Evolutionary conservation across 2,888 invertebrate species (phyloP), one percentile per base, ranked within the genome.

Genomic region (Sisyra terminalis): DNA sequence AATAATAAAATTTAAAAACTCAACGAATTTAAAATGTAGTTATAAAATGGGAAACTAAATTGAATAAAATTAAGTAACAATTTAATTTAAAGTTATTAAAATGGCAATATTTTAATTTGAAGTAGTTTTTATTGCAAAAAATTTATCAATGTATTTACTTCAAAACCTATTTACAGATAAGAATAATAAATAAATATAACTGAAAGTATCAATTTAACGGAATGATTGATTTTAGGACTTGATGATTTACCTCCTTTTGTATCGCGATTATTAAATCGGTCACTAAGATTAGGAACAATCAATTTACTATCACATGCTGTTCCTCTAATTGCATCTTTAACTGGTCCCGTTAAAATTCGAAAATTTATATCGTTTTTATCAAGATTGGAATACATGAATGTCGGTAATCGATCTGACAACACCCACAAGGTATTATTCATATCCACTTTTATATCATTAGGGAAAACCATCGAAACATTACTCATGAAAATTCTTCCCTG

Each of bases 361-460:
- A 80, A 84, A 52, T 84, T 84, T 1, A 76, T 67, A 13, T 78
- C 77, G 1, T 67, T 66, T 1, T 64, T 57, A 53, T 80, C 67
- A 46, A 83, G 56, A 44, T 67, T 66, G 0, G 67, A 67, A 50
- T 81, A 79, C 70, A 80, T 76, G 61, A 77, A 84, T 40, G 70
- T 64, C 1, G 81, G 82, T 52, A 84, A 59, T 45, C 74, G 71
- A 55, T 84, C 79, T 0, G 82, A 80, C 1, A 84, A 56, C 2
- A 83, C 76, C 83, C 83, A 84, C 1, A 84, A 56, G 32, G 72
- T 78, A 10, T 76, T 71, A 6, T 78, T 69, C 17, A 69, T 69
- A 48, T 84, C 83, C 1, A 84, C 79, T 59, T 83, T 84, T 2
- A 85, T 69, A 49, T 84, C 84, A 40, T 79, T 81, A 2, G 84